Base-by-base conservation (phyloP, 2,888 invertebrate genomes). In the Pantelozetes paolii region DNA sequence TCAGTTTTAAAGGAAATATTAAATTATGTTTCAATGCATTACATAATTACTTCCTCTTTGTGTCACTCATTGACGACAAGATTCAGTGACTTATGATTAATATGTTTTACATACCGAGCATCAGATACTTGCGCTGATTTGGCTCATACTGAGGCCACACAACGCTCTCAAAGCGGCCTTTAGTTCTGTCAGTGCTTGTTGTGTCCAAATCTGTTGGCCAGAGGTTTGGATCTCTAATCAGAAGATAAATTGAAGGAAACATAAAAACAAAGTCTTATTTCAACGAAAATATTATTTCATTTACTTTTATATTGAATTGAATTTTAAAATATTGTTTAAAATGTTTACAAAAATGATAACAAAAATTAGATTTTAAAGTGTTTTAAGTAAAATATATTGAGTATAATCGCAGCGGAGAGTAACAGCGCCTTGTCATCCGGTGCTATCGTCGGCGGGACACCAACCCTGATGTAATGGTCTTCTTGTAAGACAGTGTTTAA, bases 111-210 rank as follows among this genome's bases (percentile, higher is more conserved):
- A 54, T 72, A 78, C 78, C 78, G 20, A 78, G 76, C 40, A 76
- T 64, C 28, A 96, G 85, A 84, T 94, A 96, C 81, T 93, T 93
- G 83, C 95, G 94, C 81, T 93, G 93, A 40, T 92, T 90, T 48
- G 89, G 90, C 83, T 94, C 94, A 81, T 95, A 96, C 0, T 91
- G 90, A 1, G 91, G 92, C 96, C 96, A 97, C 30, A 78, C 77
- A n/a, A 80, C 76, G 18, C 79, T 79, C 15, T 79, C 77, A 76
- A 80, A 81, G 36, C 80, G 77, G 71, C 75, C 75, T 73, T 76
- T 76, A 23, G 73, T 40, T 59, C 72, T 36, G 71, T 76, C 75
- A 54, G 67, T 67, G 26, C n/a, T 48, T 23, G n/a, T n/a, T n/a
- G 74, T 42, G 62, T 71, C 71, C 36, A 74, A 45, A 48, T 74